These are phyloP conservation scores for Platycheirus rosarum DNA, from an alignment of 2,888 invertebrate species.

Conservation along the genomic window DNA sequence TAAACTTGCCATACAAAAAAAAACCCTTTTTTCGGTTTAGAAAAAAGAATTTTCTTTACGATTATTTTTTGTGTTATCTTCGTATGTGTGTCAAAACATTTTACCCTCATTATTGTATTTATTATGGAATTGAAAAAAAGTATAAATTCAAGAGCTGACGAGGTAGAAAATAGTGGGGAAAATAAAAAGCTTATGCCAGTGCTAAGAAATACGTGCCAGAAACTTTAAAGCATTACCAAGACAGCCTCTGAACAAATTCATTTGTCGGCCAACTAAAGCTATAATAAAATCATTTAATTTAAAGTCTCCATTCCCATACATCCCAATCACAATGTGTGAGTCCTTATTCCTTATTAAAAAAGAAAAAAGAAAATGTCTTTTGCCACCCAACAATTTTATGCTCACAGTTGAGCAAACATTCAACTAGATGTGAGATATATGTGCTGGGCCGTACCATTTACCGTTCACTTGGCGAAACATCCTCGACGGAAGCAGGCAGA, in stretches of 20 bases:
- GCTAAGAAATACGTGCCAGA: constrained; percentile 2
- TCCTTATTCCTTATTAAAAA: too few species aligned
- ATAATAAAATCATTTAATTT: constrained; percentile 27
- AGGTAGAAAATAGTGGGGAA: neutral
- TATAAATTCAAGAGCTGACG: neutral
- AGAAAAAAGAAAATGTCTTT: constrained; percentile 19
- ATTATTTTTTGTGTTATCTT: too few species aligned
- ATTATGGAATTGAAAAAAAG: neutral
- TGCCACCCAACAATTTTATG: constrained; percentile 26
- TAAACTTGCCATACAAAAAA: too few species aligned
- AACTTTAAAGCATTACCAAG: neutral
- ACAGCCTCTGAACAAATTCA: constrained; percentile 2
- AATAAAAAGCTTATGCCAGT: neutral
- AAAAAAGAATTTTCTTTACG: too few species aligned
- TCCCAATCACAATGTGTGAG: constrained; percentile 4
- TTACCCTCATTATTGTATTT: neutral
- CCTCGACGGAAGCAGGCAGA: constrained; percentile 22
- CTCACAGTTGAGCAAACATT: constrained; percentile 15
- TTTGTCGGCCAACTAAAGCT: neutral
- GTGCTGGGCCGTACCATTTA: too few species aligned
- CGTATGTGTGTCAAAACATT: too few species aligned
- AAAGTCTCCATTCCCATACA: constrained; percentile 3
- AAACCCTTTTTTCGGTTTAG: too few species aligned
- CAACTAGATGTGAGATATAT: neutral
- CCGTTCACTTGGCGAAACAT: too few species aligned